Percentiles rank a stretch among this genome's conserved stretches.
These are phyloP conservation scores for Xestia rhomboidea DNA, from an alignment of 2,888 invertebrate species.

Conservation along the genomic window DNA sequence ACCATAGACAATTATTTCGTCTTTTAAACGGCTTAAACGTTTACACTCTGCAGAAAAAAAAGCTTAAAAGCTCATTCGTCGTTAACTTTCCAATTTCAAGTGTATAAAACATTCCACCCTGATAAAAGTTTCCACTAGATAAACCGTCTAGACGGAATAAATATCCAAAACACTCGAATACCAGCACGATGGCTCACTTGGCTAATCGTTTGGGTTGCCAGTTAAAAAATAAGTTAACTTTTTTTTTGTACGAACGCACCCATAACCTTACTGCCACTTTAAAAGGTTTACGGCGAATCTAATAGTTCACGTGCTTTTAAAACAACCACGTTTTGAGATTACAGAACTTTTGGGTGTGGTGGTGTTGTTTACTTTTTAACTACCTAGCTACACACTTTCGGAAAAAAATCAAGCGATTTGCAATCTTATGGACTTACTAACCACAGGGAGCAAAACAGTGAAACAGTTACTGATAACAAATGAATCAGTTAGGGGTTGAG, in stretches of 20 bases:
- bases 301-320: conserved; percentile 82
- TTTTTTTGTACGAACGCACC: conserved; percentile 78
- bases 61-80: conserved; percentile 75
- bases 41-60: conserved; percentile 66
- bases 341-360: conserved; percentile 75
- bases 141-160: conserved; percentile 89
- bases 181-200: conserved; percentile 89
- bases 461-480: conserved; percentile 17
- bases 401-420: conserved; percentile 37
- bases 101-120: conserved; percentile 87
- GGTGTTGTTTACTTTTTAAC: conserved; percentile 62
- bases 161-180: conserved; percentile 88
- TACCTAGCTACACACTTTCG: conserved; percentile 8
- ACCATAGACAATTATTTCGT: conserved; percentile 42
- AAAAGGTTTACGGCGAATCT: conserved; percentile 87
- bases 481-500: conserved; percentile 20
- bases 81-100: conserved; percentile 80
- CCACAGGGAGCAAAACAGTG: conserved; percentile 19
- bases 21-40: conserved; percentile 51
- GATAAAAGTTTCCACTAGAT: conserved; percentile 86
- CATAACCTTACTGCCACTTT: conserved; percentile 83
- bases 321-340: conserved; percentile 81
- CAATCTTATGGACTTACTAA: conserved; percentile 34
- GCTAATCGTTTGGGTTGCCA: conserved; percentile 85
- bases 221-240: conserved; percentile 79